Base-by-base conservation (phyloP, 1,140 invertebrate genomes). In the Lordiphosa clarofinis region DNA sequence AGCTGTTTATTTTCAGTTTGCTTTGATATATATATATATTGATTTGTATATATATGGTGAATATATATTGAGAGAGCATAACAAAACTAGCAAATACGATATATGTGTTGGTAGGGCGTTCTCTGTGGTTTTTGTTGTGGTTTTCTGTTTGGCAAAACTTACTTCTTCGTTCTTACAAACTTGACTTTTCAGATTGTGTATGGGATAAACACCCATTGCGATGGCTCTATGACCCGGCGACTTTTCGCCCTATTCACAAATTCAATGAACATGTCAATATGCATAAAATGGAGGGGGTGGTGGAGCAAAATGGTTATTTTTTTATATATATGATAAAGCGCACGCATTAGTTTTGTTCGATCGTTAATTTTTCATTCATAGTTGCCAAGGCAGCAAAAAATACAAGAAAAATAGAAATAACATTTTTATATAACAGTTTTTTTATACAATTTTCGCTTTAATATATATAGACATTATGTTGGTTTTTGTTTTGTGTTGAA, bases 201-300 rank as follows among this genome's bases (percentile, higher is more conserved):
- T 94, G 76, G 94, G 95, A 90, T 94, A 96, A 89, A 94, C 92
- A 74, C 95, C 96, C 93, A 96, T 94, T 68, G 95, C 94, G 65
- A 95, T 92, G 86, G 93, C 93, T 88, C 95, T 93, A 89, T 94
- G 94, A 91, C 94, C 95, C 89, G 95, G 95, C 89, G 95, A 96
- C 89, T 94, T 94, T 86, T 94, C 93, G 90, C 95, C 95, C 95
- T 96, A 61, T 40, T 63, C 61, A 57, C 36, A 64, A 24, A 59
- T 54, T 35, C 56, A 55, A 57, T 53, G 40, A 47, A 73, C 55
- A 60, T 63, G 57, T 54, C 49, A 53, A 43, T 42, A 54, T 73
- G 62, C 53, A 56, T 62, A 38, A 21, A 8, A 19, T 39, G 28
- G 42, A 46, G 44, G 33, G 55, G 19, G 44, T 68, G 65, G 48